phyloP scores from a whole-genome alignment of 1,140 invertebrate species.

The Bombus waltoni region DNA sequence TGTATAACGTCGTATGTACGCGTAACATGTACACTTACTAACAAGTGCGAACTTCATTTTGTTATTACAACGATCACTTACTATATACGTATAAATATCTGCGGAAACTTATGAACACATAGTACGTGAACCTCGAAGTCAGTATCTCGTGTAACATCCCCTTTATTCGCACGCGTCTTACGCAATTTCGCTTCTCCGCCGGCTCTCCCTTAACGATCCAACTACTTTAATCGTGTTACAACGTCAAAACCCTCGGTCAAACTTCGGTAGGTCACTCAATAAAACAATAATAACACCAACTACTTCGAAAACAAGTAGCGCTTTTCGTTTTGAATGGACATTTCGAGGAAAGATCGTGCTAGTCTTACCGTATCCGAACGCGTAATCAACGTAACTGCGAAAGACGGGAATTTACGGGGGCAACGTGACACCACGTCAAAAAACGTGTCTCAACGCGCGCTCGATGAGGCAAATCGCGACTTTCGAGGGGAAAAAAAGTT shows the following conservation, averaged over 20 bases:
- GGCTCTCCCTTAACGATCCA: not conserved
- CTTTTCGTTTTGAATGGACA: not conserved
- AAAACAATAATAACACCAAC: not conserved
- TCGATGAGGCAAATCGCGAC: not conserved
- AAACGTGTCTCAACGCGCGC: not conserved
- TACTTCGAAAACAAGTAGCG: not conserved
- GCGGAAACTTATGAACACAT: not conserved
- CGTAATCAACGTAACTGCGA: constrained; percentile 11
- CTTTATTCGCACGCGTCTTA: not conserved
- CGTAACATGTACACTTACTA: no score
- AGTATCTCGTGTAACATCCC: not conserved
- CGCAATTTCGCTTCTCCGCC: not conserved
- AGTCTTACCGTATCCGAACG: constrained; percentile 2
- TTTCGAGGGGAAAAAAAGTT: not conserved
- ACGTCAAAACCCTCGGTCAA: not conserved
- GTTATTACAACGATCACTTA: no score
- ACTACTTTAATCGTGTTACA: not conserved
- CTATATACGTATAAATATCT: not conserved
- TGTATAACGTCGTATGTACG: no score
- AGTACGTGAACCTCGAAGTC: not conserved
- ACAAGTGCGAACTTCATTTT: no score
- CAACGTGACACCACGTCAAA: not conserved
- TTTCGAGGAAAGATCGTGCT: not conserved
- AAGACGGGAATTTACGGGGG: constrained; percentile 23
- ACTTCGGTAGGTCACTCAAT: not conserved